Base-by-base conservation (phyloP, 1,140 invertebrate genomes). In the Ostrea denselamellosa region DNA sequence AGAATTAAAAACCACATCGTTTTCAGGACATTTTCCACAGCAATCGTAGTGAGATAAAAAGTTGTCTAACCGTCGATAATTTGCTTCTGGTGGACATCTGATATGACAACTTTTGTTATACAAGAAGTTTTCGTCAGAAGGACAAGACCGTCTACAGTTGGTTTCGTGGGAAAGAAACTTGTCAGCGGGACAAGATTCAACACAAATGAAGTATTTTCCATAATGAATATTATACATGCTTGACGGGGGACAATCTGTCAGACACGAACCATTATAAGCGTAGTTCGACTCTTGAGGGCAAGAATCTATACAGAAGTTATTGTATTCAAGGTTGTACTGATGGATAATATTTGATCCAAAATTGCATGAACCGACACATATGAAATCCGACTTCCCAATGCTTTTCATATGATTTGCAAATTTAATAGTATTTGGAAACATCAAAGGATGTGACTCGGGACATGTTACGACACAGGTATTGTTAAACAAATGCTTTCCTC, bases 401-500 rank as follows among this genome's bases (percentile, higher is more conserved):
- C 7, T 62, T 62, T 8, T 62, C 19, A 62, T 62, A 19, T 12
- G n/a, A 62, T 5, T 28, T 34, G 10, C 28, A 4, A 9, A 44
- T 12, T 28, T 71, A 12, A 8, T 12, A 4, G 10, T 34, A 14
- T 71, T 34, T 71, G 68, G 68, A 28, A 12, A 71, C 68, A 28
- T 71, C 14, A 71, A 71, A 34, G 22, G 68, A 28, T 71, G 68
- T 12, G 68, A 71, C 28, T 8, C 0, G 12, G 68, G 68, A 28
- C 83, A 85, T 9, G 19, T 28, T 2, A 4, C 5, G 0, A 62
- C 19, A 85, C 83, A 85, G 0, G 83, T 85, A 12, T 56, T 56
- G 53, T 85, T 85, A 9, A 58, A 85, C 58, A 58, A 22, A 85
- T 85, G 54, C 28, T 58, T 85, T 85, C 53, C 83, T 58, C 58